phyloP scores from a whole-genome alignment of 2,888 invertebrate genomes.

The Pomacea canaliculata region DNA sequence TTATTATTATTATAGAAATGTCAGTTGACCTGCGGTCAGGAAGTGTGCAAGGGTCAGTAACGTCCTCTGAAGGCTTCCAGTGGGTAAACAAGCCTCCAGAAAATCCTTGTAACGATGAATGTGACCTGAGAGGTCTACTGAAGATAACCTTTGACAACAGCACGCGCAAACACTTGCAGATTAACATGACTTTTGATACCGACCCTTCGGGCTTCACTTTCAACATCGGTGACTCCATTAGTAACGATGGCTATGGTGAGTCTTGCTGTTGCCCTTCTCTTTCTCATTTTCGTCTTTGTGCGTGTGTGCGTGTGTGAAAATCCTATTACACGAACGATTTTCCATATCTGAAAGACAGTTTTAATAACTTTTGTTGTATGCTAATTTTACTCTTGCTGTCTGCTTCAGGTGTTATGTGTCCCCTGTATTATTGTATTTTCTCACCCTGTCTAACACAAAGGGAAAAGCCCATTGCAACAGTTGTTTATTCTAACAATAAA shows the following conservation, averaged over 20 bases:
- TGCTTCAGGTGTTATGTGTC: neutral
- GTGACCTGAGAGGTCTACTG: conserved; percentile 3
- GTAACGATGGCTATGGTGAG: conserved; percentile 1
- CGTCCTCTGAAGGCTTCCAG: no score
- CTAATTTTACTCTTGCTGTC: no score
- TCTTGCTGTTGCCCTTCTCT: neutral
- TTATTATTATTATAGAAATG: no score
- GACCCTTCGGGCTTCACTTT: neutral
- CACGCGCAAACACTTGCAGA: neutral
- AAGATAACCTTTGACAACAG: neutral
- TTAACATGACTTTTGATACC: neutral
- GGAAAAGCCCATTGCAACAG: no score
- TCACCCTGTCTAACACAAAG: no score
- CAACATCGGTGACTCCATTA: conserved; percentile 7
- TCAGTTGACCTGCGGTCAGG: no score
- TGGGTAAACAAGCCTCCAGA: no score
- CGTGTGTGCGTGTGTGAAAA: neutral
- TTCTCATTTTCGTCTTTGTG: neutral
- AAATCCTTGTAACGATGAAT: neutral
- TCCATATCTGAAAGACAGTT: no score
- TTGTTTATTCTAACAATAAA: no score
- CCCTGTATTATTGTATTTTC: neutral
- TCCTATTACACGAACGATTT: no score
- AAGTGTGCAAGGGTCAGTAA: no score
- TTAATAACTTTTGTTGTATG: no score